Evolutionary conservation across 1,140 invertebrate genomes (phyloP).

Genomic region (Saccostrea echinata): DNA sequence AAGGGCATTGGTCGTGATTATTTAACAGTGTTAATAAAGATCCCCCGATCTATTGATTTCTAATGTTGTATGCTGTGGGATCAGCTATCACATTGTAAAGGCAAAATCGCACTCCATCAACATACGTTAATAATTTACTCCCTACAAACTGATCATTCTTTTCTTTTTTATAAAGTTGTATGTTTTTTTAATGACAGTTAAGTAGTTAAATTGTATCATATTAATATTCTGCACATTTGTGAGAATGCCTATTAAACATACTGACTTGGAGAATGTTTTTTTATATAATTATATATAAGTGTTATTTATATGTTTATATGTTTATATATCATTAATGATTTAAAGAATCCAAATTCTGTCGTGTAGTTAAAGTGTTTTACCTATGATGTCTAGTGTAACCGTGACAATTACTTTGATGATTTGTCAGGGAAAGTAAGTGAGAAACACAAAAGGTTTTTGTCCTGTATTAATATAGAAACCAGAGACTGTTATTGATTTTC

Average conservation of each 20-base stretch:
- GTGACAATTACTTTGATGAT: background rate
- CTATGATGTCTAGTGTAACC: background rate
- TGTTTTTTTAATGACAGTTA: background rate
- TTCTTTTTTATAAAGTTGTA: background rate
- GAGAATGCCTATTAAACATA: background rate
- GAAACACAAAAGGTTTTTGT: background rate
- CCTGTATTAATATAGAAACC: constrained; percentile 26
- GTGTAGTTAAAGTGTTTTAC: background rate
- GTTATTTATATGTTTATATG: background rate
- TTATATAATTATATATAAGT: background rate
- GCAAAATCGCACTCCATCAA: background rate
- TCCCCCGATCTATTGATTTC: constrained; percentile 19
- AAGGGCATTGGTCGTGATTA: background rate
- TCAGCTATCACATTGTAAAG: constrained; percentile 5
- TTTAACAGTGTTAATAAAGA: constrained; percentile 5
- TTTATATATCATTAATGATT: too few species aligned
- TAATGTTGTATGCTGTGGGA: constrained; percentile 2
- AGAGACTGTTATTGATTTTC: constrained; percentile 23
- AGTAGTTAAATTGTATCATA: background rate
- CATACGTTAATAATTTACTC: constrained; percentile 32
- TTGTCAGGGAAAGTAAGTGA: background rate
- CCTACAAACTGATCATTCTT: background rate
- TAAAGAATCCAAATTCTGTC: background rate
- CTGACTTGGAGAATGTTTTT: background rate
- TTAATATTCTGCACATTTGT: background rate